Base-by-base conservation (phyloP, 2,888 invertebrate species). In the Epirrhoe alternata region DNA sequence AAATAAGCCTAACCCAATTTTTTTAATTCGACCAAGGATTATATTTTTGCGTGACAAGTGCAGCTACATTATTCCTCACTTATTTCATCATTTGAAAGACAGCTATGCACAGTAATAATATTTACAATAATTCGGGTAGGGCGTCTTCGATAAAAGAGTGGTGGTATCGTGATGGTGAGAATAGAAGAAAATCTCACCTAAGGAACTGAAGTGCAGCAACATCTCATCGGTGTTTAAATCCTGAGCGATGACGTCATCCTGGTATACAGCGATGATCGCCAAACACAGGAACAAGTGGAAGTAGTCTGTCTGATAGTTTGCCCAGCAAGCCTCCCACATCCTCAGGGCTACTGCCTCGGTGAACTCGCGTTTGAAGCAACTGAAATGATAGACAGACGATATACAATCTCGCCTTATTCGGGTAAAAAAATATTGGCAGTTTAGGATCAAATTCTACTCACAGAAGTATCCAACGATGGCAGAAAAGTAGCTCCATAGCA, bases 301-400 rank as follows among this genome's bases (percentile, higher is more conserved):
- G 87, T 98, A 98, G 86, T 98, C 98, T 0, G 99, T 99, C 82
- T 98, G 95, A 87, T 98, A 98, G 90, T 98, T 98, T 0, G 98
- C 97, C 99, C 99, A 99, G 89, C 99, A 99, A 2, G 98, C 97
- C 90, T 99, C 98, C 98, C 98, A 98, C 96, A 98, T 98, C 38
- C 96, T 94, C 52, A 98, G 94, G 0, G 98, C 98, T 45, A 97
- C 97, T 12, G 96, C 95, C 85, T 98, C 98, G 0, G 97, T 96
- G 83, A 98, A 98, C 88, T 98, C 98, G 0, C 98, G 94, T 80
- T 98, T 97, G 90, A 99, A 98, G 86, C 98, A 98, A 69, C 96
- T 97, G 85, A n/a, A 89, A 88, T 14, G 14, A 5, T 24, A 5
- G 45, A 42, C 5, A 52, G n/a, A 8, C n/a, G 33, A 17, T 45